Evolutionary conservation across 2,113 vertebrate genomes (phyloP).

Genomic region (Leptosomus discolor): DNA sequence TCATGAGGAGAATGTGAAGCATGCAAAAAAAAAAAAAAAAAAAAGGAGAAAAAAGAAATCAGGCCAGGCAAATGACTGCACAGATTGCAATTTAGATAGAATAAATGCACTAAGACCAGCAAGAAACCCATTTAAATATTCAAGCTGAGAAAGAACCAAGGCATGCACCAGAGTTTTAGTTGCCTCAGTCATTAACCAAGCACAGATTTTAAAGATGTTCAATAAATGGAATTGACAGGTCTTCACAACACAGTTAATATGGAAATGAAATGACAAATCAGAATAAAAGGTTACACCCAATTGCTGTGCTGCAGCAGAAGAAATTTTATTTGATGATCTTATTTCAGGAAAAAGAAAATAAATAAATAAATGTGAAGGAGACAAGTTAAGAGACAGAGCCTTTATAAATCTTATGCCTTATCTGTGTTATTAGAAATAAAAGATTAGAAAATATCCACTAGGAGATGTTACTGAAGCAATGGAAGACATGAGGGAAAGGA

Average conservation of each 20-base stretch:
- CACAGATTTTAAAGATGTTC: constrained; percentile 13
- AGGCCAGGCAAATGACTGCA: not conserved
- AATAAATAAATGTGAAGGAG: not conserved
- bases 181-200: not conserved
- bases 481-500: not conserved
- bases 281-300: not conserved
- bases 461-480: not conserved
- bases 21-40: not conserved
- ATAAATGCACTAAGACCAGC: not conserved
- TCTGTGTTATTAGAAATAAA: not conserved
- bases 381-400: not conserved
- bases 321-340: not conserved
- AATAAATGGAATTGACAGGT: not conserved
- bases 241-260: not conserved
- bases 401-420: not conserved
- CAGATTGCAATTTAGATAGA: constrained; percentile 22
- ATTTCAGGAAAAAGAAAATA: not conserved
- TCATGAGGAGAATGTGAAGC: not conserved
- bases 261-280: constrained; percentile 8
- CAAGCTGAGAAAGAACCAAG: not conserved
- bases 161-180: not conserved
- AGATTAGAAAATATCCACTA: not conserved
- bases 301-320: not conserved
- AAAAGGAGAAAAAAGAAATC: not conserved
- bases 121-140: constrained; percentile 36